These are phyloP conservation scores for Brachynemurus nebulosus DNA, from an alignment of 2,888 invertebrate species.

Conservation along the genomic window DNA sequence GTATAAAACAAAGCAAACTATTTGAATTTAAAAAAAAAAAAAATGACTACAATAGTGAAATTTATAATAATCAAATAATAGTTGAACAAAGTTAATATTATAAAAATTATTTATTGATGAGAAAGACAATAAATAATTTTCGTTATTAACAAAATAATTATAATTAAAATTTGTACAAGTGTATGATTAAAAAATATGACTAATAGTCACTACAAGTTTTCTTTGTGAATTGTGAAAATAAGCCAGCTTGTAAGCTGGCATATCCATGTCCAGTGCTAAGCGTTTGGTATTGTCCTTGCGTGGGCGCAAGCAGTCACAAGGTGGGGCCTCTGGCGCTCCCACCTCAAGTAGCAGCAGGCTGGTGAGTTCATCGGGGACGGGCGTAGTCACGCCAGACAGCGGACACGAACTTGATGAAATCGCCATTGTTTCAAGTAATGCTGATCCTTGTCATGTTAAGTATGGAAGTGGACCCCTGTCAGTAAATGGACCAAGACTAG, in stretches of 20 bases:
- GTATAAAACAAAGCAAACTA: too few relatives aligned
- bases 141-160: too few relatives aligned
- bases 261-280: slow-evolving; percentile 44
- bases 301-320: slow-evolving; percentile 43
- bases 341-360: slow-evolving; percentile 33
- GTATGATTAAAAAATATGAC: too few relatives aligned
- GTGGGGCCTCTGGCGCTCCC: slow-evolving; percentile 30
- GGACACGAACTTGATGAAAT: slow-evolving; percentile 50
- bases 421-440: slow-evolving; percentile 46
- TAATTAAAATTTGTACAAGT: too few relatives aligned
- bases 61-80: too few relatives aligned
- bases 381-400: slow-evolving; percentile 19
- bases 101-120: too few relatives aligned
- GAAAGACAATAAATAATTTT: too few relatives aligned
- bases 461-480: slow-evolving; percentile 42
- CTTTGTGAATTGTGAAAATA: too few relatives aligned
- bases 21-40: too few relatives aligned
- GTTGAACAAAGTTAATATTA: too few relatives aligned
- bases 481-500: slow-evolving; percentile 43
- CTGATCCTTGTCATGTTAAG: slow-evolving; percentile 37
- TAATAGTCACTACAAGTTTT: too few relatives aligned
- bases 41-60: too few relatives aligned
- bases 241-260: slow-evolving; percentile 5
- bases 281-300: slow-evolving; percentile 45
- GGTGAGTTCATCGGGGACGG: slow-evolving; percentile 25